phyloP scores from a whole-genome alignment of 2,888 invertebrate species.

The Bugula neritina region DNA sequence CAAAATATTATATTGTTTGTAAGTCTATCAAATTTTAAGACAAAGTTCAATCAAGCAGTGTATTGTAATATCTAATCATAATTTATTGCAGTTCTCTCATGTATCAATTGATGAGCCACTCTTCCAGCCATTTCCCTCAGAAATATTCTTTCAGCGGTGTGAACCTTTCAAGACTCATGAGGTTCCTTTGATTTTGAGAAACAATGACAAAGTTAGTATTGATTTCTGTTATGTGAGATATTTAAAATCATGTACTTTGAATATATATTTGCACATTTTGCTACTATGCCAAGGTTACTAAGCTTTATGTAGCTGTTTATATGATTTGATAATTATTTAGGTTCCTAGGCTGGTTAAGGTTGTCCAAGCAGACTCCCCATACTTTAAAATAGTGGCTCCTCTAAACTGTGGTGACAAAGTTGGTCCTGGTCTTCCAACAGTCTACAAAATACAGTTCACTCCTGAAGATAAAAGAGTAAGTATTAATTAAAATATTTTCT shows the following conservation, averaged over 20 bases:
- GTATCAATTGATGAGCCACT: constrained; percentile 52
- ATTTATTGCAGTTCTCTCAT: constrained; percentile 45
- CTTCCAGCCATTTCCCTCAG: constrained; percentile 54
- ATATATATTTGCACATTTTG: background rate
- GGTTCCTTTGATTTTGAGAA: constrained; percentile 50
- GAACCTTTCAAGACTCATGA: constrained; percentile 51
- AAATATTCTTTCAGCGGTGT: constrained; percentile 53
- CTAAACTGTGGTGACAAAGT: constrained; percentile 57
- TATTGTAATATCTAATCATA: no score
- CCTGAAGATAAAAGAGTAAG: constrained; percentile 56
- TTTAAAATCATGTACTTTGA: background rate
- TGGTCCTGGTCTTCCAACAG: constrained; percentile 66
- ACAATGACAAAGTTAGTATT: constrained; percentile 52
- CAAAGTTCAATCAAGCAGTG: no score
- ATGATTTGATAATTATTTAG: constrained; percentile 35
- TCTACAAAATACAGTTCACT: constrained; percentile 62
- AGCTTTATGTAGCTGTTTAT: no score
- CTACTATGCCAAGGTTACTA: constrained; percentile 6
- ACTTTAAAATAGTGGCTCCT: constrained; percentile 52
- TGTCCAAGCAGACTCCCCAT: constrained; percentile 51
- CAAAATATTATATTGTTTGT: no score
- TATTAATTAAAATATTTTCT: background rate
- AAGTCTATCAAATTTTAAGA: no score
- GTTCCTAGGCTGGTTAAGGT: constrained; percentile 53
- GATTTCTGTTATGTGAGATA: background rate